Evolutionary conservation across 2,888 invertebrate species (phyloP).

Genomic region (Timandra comae): DNA sequence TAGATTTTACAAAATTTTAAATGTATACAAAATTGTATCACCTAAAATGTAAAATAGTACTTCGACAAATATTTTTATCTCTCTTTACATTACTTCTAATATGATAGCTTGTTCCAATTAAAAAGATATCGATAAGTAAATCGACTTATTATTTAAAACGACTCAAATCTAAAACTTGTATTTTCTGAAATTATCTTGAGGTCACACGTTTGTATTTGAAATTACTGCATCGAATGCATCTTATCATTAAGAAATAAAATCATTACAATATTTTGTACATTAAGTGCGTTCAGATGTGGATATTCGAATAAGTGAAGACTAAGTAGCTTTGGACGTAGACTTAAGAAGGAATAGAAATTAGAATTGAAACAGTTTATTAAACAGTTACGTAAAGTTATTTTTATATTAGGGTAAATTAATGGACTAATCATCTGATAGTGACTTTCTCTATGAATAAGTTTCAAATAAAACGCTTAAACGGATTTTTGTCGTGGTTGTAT

Average conservation of each 20-base stretch:
- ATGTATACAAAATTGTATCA: background rate
- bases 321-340: constrained; percentile 39
- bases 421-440: too few species aligned
- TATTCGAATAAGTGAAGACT: constrained; percentile 53
- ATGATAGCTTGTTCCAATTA: too few species aligned
- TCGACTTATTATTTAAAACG: constrained; percentile 28
- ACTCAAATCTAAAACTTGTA: constrained; percentile 36
- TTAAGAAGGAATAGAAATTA: too few species aligned
- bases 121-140: too few species aligned
- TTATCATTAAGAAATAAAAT: constrained; percentile 70
- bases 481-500: too few species aligned
- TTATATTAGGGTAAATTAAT: too few species aligned
- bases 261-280: constrained; percentile 72
- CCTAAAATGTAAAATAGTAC: constrained; percentile 8
- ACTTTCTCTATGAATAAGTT: too few species aligned
- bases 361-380: too few species aligned
- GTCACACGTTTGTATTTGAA: constrained; percentile 49
- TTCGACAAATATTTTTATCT: constrained; percentile 18
- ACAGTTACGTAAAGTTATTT: too few species aligned
- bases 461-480: too few species aligned
- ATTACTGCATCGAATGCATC: constrained; percentile 36
- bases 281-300: constrained; percentile 64
- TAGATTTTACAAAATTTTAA: background rate
- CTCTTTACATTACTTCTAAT: constrained; percentile 7
- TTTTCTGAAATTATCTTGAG: constrained; percentile 41